Percentiles rank a stretch among this genome's conserved stretches.
Evolutionary conservation across 2,113 vertebrate species (phyloP).

Genomic region (Callospermophilus lateralis): DNA sequence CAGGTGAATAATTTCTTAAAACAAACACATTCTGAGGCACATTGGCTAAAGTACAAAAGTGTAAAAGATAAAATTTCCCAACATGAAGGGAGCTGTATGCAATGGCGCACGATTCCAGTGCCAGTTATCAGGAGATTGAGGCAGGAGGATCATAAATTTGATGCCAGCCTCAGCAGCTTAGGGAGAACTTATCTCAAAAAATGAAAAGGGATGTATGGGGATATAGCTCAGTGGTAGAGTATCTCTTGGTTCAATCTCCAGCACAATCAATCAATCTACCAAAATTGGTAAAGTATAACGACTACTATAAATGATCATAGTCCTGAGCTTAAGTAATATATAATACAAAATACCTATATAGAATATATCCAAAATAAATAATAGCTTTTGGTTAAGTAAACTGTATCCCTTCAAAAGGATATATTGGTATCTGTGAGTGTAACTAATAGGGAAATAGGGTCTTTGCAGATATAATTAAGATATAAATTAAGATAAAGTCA

Average conservation of each 20-base stretch:
- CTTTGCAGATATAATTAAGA: background rate
- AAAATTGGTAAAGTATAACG: background rate
- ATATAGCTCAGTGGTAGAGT: background rate
- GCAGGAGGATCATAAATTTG: too few relatives aligned
- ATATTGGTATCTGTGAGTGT: background rate
- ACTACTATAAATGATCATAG: background rate
- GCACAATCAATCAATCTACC: background rate
- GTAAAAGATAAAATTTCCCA: constrained; percentile 20
- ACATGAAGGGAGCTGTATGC: background rate
- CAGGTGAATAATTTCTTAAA: background rate
- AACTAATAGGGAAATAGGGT: background rate
- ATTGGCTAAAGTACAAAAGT: background rate
- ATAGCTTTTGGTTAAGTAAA: constrained; percentile 6
- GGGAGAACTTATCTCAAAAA: too few relatives aligned
- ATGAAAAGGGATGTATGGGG: too few relatives aligned
- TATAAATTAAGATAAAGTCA: background rate
- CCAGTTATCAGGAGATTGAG: too few relatives aligned
- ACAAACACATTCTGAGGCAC: background rate
- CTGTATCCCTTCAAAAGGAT: background rate
- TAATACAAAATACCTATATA: background rate
- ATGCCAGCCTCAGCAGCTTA: too few relatives aligned
- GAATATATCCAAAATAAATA: background rate
- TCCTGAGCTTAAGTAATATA: background rate
- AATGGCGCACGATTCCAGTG: too few relatives aligned
- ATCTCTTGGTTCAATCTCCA: background rate